Conservation (phyloP, 2,113 vertebrate genomes). For the Pao palembangensis region DNA sequence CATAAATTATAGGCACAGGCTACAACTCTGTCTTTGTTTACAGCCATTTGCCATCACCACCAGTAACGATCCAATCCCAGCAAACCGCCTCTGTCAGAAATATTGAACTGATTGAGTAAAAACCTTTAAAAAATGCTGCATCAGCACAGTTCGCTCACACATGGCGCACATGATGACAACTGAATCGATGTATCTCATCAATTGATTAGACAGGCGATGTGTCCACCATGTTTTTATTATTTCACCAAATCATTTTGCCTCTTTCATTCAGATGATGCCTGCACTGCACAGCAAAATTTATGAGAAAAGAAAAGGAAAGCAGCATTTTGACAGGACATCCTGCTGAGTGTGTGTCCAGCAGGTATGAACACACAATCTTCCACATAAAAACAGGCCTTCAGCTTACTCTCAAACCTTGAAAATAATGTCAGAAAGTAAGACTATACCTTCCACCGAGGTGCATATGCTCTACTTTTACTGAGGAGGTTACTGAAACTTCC, state of each 20-base stretch:
- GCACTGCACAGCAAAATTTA: background rate
- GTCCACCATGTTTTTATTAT: background rate
- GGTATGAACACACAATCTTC: constrained; percentile 3
- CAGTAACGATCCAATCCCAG: constrained; percentile 37
- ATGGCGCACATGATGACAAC: constrained; percentile 33
- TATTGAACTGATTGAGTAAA: constrained; percentile 34
- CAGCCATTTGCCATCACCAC: constrained; percentile 42
- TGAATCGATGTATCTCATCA: constrained; percentile 46
- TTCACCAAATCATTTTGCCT: background rate
- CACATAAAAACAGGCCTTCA: constrained; percentile 9
- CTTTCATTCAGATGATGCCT: constrained; percentile 8
- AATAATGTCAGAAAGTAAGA: background rate
- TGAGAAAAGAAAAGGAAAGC: constrained; percentile 2
- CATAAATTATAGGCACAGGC: background rate
- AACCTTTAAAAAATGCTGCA: constrained; percentile 28
- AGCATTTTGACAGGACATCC: constrained; percentile 6
- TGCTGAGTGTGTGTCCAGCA: background rate
- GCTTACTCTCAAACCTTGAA: constrained; percentile 3
- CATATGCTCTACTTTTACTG: too few relatives aligned
- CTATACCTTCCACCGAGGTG: too few relatives aligned
- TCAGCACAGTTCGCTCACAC: constrained; percentile 58
- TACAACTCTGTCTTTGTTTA: constrained; percentile 55
- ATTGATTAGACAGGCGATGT: constrained; percentile 40
- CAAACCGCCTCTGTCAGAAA: constrained; percentile 36
- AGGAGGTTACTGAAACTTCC: too few relatives aligned